Base-by-base conservation (phyloP, 2,797 vertebrate genomes). In the Sarcophilus harrisii region DNA sequence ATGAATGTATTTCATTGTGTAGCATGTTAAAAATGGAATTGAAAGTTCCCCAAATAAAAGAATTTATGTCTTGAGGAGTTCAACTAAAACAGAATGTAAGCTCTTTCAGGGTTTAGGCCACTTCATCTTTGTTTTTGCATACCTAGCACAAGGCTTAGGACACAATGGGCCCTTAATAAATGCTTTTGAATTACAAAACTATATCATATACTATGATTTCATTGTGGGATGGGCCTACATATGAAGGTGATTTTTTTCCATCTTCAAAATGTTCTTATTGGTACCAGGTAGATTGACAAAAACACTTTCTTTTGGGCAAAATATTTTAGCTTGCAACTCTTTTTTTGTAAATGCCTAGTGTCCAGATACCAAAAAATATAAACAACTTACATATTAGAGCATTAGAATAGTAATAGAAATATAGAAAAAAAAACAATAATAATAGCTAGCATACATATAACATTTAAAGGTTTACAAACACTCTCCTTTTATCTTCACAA, bases 301-400 rank as follows among this genome's bases (percentile, higher is more conserved):
- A 91, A 9, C 5, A 87, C 11, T 27, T n/a, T 6, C 24, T 89
- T 93, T 49, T 92, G 5, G 1, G 27, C 21, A 18, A 90, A 57
- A 73, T 2, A n/a, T 91, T 94, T 95, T 21, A 0, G 4, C 94
- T 30, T 73, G 38, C 0, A 58, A 0, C 16, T 90, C 55, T 52
- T 52, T 58, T 32, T 32, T 38, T 87, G 60, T 4, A 94, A 1
- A 90, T 90, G 73, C 95, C 66, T 95, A 91, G 32, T 91, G 57
- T 52, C 28, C 49, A 0, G 91, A 90, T 62, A 0, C n/a, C 90
- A 66, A 14, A 93, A 45, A 96, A 94, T 27, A 30, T 27, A 52
- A 30, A 13, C 60, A 2, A 13, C 3, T 92, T 57, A 30, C 5
- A 45, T 66, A 0, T 92, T 94, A n/a, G 59, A 49, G 93, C 96